A percentile compares a stretch with the other conserved stretches of the same genome.
Evolutionary conservation across 2,888 invertebrate genomes (phyloP).

Genomic region (Platerodrilus igneus): DNA sequence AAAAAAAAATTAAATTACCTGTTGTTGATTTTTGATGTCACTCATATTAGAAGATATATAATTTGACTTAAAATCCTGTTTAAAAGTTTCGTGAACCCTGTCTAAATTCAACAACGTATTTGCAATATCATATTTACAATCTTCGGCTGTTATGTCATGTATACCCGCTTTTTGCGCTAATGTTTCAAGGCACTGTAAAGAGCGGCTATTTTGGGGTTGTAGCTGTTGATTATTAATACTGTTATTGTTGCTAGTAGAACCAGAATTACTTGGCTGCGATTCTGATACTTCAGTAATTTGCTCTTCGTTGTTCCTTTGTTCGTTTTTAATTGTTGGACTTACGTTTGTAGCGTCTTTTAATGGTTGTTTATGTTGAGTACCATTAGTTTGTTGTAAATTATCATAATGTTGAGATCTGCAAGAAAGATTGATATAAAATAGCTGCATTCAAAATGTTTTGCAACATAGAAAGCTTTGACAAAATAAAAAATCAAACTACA

Average conservation of each 20-base stretch:
- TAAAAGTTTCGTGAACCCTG: conserved; percentile 46
- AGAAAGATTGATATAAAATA: too few species aligned
- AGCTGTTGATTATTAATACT: too few species aligned
- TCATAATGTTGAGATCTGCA: conserved; percentile 61
- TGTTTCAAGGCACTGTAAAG: conserved; percentile 66
- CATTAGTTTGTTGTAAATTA: conserved; percentile 52
- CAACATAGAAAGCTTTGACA: not conserved
- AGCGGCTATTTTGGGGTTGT: conserved; percentile 48
- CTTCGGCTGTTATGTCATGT: conserved; percentile 62
- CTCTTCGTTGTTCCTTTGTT: conserved; percentile 36
- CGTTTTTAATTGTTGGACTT: conserved; percentile 35
- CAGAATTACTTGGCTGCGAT: conserved; percentile 40
- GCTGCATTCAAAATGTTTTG: too few species aligned
- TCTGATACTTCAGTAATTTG: conserved; percentile 41
- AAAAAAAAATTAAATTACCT: too few species aligned
- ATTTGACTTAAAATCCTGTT: conserved; percentile 26
- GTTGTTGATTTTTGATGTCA: conserved; percentile 42
- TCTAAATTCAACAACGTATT: conserved; percentile 62
- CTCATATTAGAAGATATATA: conserved; percentile 38
- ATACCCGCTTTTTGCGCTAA: conserved; percentile 67
- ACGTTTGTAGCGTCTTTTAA: conserved; percentile 48
- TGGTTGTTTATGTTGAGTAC: conserved; percentile 45
- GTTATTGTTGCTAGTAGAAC: conserved; percentile 19
- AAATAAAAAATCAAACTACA: too few species aligned
- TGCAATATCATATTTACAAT: conserved; percentile 66